Evolutionary conservation across 2,888 invertebrate genomes (phyloP), one percentile per base, ranked within the genome.

Genomic region (Helobdella robusta): DNA sequence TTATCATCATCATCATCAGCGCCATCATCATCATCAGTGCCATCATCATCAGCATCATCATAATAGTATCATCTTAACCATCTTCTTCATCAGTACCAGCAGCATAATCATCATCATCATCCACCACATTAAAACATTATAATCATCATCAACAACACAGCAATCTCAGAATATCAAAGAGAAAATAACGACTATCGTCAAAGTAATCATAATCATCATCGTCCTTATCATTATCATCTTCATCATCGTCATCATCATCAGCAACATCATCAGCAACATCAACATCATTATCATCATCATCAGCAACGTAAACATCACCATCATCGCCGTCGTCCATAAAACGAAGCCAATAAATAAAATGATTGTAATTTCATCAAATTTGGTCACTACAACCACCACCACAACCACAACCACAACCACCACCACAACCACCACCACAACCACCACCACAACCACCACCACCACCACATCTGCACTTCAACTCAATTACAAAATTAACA

Each of bases 1-100:
- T 48, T 50, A 48, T 62, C 62, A 62, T 62, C 62, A 62, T 62
- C 62, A 62, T 62, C 36, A 34, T 59, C 54, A 54, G 28, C 63
- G 52, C 52, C 63, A 50, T 48, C 63, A 63, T 63, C 65, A 50
- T 63, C 52, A 50, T 48, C 52, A 50, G 30, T 30, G 32, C 52
- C 63, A 50, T 35, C 63, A 32, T 63, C 63, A 48, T 62, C 63
- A 63, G 48, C 63, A 52, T 52, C 52, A 52, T 52, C 52, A 52
- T 59, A 20, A 40, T 40, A 1, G n/a, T n/a, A n/a, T 23, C 44
- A 60, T 23, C 2, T 40, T 23, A 35, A 60, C n/a, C 60, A 40
- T 23, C 18, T 6, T 60, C 2, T 40, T 60, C 20, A 44, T 60
- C 40, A n/a, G n/a, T n/a, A n/a, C n/a, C n/a, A n/a, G n/a, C n/a